Evolutionary conservation across 37 sponge, comb jelly and placozoan genomes (phyloP).

Genomic region (Theonella swinhoei): DNA sequence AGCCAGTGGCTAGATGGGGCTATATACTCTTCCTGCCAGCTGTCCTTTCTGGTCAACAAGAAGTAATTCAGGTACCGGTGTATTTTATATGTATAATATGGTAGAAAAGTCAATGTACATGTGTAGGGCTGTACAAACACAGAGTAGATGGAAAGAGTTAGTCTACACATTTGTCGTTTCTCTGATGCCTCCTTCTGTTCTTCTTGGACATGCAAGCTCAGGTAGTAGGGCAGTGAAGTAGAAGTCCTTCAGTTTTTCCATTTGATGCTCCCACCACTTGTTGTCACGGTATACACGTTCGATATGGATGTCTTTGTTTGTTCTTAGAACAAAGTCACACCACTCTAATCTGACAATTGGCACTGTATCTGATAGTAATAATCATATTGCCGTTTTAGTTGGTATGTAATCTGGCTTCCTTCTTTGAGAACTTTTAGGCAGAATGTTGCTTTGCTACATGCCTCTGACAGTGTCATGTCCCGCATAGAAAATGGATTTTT

Average conservation of each 20-base stretch:
- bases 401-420: background rate
- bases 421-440: background rate
- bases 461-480: conserved; percentile 17
- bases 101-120: no score
- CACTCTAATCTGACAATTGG: conserved; percentile 33
- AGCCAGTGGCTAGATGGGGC: no score
- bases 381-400: conserved; percentile 34
- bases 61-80: no score
- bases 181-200: background rate
- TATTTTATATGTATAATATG: no score
- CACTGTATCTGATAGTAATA: conserved; percentile 58
- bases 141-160: no score
- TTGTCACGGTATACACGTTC: conserved; percentile 44
- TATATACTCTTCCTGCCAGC: no score
- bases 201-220: conserved; percentile 44
- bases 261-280: conserved; percentile 19
- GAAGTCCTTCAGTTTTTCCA: conserved; percentile 36
- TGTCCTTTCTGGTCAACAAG: no score
- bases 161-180: no score
- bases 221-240: conserved; percentile 46
- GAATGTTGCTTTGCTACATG: conserved; percentile 2
- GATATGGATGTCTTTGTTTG: conserved; percentile 38
- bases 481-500: conserved; percentile 25
- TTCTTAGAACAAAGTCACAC: conserved; percentile 59
- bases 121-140: no score